Evolutionary conservation across 2,797 vertebrate species (phyloP).

Genomic region (Xenentodon cancila): DNA sequence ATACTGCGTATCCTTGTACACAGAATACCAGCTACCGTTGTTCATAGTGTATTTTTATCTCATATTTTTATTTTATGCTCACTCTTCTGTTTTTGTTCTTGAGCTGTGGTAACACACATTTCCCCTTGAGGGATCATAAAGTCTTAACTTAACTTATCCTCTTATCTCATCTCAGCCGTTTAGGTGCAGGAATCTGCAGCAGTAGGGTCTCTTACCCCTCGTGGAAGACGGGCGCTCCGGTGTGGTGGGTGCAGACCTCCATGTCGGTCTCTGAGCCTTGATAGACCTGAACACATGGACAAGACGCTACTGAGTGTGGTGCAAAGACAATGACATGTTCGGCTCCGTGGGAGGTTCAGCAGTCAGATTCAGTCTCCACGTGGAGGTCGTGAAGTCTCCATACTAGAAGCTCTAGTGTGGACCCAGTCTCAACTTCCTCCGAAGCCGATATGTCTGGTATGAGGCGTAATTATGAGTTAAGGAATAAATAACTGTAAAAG

Average conservation of each 20-base stretch:
- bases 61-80: no score
- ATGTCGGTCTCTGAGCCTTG: constrained; percentile 82
- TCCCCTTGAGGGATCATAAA: no score
- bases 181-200: background rate
- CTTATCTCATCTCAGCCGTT: no score
- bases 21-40: no score
- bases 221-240: constrained; percentile 91
- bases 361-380: background rate
- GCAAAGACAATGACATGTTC: background rate
- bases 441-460: background rate
- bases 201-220: constrained; percentile 86
- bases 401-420: no score
- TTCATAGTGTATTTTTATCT: no score
- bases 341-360: background rate
- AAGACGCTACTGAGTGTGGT: background rate
- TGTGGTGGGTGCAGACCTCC: constrained; percentile 88
- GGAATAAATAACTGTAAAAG: no score
- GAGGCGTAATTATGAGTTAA: background rate
- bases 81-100: no score
- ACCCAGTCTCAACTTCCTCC: background rate
- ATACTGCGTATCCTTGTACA: no score
- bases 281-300: constrained; percentile 78
- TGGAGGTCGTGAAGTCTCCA: no score
- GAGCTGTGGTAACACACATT: no score
- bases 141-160: no score